Percentiles rank a stretch among this genome's conserved stretches.
phyloP scores from a whole-genome alignment of 2,113 vertebrate genomes.

The Oceanodroma tethys region DNA sequence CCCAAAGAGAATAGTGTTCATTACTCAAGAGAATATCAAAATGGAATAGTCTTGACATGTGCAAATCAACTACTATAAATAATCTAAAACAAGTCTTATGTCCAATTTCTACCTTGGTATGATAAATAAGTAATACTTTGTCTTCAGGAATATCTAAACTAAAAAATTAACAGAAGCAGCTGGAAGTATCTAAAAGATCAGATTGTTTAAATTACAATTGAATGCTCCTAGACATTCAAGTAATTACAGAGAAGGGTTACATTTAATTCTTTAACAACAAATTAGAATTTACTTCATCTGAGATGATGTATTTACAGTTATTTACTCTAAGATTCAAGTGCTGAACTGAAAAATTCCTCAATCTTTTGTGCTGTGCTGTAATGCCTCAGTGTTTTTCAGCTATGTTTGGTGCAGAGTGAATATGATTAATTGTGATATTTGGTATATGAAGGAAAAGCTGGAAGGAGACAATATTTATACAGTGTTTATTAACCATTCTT shows the following conservation, averaged over 20 bases:
- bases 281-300: not conserved
- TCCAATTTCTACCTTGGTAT: not conserved
- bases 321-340: not conserved
- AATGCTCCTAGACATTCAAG: not conserved
- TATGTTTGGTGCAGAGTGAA: not conserved
- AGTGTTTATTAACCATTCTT: not conserved
- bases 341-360: not conserved
- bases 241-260: not conserved
- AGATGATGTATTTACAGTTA: not conserved
- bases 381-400: not conserved
- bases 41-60: not conserved
- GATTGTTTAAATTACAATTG: not conserved
- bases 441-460: not conserved
- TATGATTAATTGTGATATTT: not conserved
- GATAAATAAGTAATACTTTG: not conserved
- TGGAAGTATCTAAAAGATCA: not conserved
- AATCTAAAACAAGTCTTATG: not conserved
- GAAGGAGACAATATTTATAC: not conserved
- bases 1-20: not conserved
- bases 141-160: not conserved
- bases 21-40: not conserved
- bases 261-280: not conserved
- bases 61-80: not conserved
- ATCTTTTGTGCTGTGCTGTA: not conserved
- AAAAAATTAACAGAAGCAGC: not conserved